Evolutionary conservation across 2,888 invertebrate species (phyloP), one percentile per base, ranked within the genome.

Genomic region (Seladonia tumulorum): DNA sequence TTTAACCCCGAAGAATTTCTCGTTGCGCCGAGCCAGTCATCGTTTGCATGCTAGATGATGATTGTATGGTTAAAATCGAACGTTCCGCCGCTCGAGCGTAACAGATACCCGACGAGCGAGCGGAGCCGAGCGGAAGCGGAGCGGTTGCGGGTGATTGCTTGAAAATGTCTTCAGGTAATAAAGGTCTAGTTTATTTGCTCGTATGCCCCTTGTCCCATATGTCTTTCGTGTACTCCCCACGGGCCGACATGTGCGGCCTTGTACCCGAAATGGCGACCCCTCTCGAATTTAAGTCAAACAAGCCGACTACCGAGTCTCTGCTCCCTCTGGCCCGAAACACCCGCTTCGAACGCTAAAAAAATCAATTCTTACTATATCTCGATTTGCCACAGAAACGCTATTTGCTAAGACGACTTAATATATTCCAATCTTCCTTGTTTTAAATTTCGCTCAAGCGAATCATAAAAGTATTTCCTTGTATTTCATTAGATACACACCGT

Each of bases 151-250:
- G 39, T 47, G 47, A 45, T 75, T 76, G 42, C 71, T 68, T 16
- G 73, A 71, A 78, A 77, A 73, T 76, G 79, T 81, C 60, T 45
- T 57, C 68, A 18, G 57, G 79, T 71, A 78, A 78, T 74, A 81
- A 86, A 76, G 63, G 35, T 49, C 71, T 73, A 57, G 88, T 89
- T 92, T 91, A 88, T 92, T 90, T 91, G 77, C 82, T 80, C 76
- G 63, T 76, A n/a, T 57, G 29, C 73, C 82, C 85, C 85, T 81
- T 79, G 71, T 76, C 42, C 72, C 85, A 72, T 75, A 71, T 77
- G 87, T 76, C 83, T 71, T 42, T 74, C 81, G 66, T 53, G 70
- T 18, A 14, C 70, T 25, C 63, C 35, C 42, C 60, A 72, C 39
- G 39, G 39, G 14, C 74, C 81, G 76, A 85, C 84, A 82, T 85